Evolutionary conservation across 2,113 vertebrate species (phyloP).

Genomic region (Rhipidura dahli): DNA sequence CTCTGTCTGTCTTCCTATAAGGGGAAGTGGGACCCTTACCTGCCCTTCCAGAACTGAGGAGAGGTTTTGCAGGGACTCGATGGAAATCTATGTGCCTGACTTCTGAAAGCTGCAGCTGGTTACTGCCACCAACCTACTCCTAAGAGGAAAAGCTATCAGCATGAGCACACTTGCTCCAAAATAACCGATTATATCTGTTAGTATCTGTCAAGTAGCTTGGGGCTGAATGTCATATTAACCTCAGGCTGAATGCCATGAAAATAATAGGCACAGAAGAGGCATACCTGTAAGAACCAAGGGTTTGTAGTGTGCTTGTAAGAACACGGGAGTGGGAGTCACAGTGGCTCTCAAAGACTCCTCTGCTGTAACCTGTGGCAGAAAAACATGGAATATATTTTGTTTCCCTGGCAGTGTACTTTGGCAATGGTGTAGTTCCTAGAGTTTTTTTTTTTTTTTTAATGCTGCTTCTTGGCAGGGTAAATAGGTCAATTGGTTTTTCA

Average conservation of each 20-base stretch:
- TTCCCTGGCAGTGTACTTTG: neutral
- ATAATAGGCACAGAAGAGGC: neutral
- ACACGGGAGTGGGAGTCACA: neutral
- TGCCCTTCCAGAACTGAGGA: neutral
- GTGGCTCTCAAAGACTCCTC: neutral
- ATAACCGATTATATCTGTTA: neutral
- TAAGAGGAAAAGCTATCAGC: neutral
- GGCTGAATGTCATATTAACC: neutral
- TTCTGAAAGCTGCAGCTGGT: neutral
- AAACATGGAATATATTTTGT: neutral
- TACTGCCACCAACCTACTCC: neutral
- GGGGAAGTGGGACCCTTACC: neutral
- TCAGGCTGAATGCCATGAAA: neutral
- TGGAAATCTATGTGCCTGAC: neutral
- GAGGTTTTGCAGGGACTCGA: neutral
- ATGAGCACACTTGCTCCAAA: neutral
- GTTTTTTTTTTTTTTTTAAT: neutral
- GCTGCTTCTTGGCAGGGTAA: neutral
- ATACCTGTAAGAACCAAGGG: neutral
- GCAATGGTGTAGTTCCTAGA: neutral
- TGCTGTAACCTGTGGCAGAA: neutral
- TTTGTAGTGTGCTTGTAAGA: neutral
- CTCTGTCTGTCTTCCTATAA: neutral
- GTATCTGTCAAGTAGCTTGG: neutral
- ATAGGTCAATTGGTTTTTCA: neutral